These are phyloP conservation scores for Vespertilio murinus DNA, from an alignment of 2,797 vertebrate genomes.

Conservation along the genomic window DNA sequence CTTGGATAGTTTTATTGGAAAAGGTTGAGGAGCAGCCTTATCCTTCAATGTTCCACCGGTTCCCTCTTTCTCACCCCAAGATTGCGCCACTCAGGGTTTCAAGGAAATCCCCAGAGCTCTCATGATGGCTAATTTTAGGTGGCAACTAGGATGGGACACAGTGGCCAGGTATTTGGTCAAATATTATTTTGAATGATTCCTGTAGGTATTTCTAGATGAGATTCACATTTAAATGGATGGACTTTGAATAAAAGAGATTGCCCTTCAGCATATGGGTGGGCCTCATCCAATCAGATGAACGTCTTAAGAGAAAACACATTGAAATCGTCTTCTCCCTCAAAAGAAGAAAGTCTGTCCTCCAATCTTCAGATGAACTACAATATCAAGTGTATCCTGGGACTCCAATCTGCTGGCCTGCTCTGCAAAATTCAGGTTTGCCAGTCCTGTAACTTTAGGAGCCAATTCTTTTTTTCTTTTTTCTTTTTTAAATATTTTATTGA, in stretches of 20 bases:
- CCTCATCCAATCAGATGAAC: too few relatives aligned
- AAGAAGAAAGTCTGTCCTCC: not conserved
- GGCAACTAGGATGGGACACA: not conserved
- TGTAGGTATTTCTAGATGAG: not conserved
- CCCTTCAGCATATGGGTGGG: not conserved
- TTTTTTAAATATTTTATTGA: too few relatives aligned
- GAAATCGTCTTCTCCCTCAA: not conserved
- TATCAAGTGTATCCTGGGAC: not conserved
- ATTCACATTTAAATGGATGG: not conserved
- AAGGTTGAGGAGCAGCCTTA: not conserved
- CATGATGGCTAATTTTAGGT: not conserved
- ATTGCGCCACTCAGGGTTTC: too few relatives aligned
- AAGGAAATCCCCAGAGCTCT: not conserved
- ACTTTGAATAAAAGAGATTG: not conserved
- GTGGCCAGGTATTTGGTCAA: not conserved
- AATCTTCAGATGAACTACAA: not conserved
- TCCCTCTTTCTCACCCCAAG: not conserved
- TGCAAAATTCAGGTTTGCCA: not conserved
- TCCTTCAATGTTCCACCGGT: accelerated
- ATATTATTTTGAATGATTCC: not conserved
- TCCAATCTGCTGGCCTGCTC: not conserved
- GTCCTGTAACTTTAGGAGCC: too few relatives aligned
- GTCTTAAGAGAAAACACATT: not conserved
- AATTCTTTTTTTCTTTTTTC: too few relatives aligned
- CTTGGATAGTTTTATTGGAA: accelerated